Conservation (phyloP, 2,797 vertebrate species). For the Margarornis squamiger region DNA sequence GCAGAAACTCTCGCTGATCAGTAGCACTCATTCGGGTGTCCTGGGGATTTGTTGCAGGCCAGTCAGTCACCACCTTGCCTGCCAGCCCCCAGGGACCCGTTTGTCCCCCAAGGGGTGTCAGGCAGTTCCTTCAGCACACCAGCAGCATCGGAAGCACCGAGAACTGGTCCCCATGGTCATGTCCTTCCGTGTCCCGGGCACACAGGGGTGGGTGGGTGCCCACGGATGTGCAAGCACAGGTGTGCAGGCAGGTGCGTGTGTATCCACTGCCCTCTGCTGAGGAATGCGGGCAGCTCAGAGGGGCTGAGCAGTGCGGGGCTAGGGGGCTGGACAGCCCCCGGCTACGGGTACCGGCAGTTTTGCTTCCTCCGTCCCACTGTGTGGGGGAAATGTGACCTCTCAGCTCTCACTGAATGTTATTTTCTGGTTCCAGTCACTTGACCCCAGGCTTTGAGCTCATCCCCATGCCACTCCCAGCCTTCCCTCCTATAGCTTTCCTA, state of each 20-base stretch:
- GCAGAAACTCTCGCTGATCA: fast-evolving
- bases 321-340: fast-evolving
- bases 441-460: not conserved
- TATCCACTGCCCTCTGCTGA: slow-evolving; percentile 51
- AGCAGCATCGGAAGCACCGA: fast-evolving
- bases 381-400: not conserved
- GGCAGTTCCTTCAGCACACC: not conserved
- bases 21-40: fast-evolving
- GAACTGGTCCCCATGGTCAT: fast-evolving
- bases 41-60: fast-evolving
- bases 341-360: not conserved
- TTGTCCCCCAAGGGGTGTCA: not conserved
- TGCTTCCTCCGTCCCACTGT: not conserved
- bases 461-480: not conserved
- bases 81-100: not conserved
- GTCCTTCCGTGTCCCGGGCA: not conserved
- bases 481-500: not conserved
- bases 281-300: not conserved
- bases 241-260: not conserved
- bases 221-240: not conserved
- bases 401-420: not conserved
- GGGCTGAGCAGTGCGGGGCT: not conserved
- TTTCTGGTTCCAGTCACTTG: not conserved
- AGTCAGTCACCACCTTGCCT: not conserved
- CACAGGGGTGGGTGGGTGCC: not conserved